Conservation (phyloP, 2,113 vertebrate genomes). For the Alethe diademata region DNA sequence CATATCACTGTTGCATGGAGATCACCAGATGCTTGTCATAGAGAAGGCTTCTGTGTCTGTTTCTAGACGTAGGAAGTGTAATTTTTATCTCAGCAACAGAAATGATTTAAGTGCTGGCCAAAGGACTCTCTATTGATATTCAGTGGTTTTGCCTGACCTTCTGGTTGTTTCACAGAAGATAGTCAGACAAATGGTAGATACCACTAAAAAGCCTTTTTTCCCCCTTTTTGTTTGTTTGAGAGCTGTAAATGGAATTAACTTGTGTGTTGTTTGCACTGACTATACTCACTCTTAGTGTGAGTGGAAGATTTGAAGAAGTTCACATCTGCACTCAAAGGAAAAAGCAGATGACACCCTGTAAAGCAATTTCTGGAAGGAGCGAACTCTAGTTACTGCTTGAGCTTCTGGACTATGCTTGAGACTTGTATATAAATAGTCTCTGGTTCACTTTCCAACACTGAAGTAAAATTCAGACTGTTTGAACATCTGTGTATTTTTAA, state of each 20-base stretch:
- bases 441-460: background rate
- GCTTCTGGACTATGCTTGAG: background rate
- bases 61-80: background rate
- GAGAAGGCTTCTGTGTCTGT: background rate
- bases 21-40: background rate
- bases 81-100: background rate
- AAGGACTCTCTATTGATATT: background rate
- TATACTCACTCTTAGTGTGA: background rate
- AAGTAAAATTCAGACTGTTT: background rate
- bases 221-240: background rate
- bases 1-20: background rate
- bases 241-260: conserved; percentile 13
- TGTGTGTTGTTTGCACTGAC: conserved; percentile 23
- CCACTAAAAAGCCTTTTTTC: background rate
- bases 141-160: background rate
- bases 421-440: background rate
- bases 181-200: background rate
- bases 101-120: background rate
- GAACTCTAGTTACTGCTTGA: background rate
- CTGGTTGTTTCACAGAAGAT: background rate
- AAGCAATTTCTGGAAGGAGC: background rate
- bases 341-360: background rate
- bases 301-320: background rate
- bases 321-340: background rate
- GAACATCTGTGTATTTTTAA: background rate